Percentiles rank a stretch among this genome's conserved stretches.
phyloP scores from a whole-genome alignment of 2,797 vertebrate species.

The Aeoliscus strigatus region DNA sequence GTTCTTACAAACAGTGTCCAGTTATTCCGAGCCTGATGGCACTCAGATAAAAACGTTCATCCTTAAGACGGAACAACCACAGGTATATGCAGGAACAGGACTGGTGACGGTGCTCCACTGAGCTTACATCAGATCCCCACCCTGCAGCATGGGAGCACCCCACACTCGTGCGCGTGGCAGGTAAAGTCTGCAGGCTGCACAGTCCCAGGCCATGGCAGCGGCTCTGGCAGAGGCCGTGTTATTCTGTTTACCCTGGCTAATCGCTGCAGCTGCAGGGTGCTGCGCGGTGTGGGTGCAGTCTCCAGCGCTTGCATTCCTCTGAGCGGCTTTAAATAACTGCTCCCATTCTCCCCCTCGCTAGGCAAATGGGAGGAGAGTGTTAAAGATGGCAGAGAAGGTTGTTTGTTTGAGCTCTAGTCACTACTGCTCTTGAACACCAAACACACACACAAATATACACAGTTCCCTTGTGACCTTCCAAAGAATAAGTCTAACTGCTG shows the following conservation, averaged over 20 bases:
- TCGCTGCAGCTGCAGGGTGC: conserved; percentile 58
- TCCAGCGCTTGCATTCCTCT: conserved; percentile 62
- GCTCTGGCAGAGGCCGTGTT: conserved; percentile 48
- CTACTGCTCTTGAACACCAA: conserved; percentile 35
- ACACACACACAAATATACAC: conserved; percentile 37
- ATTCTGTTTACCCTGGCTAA: conserved; percentile 67
- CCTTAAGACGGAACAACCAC: no score
- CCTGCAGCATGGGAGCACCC: conserved; percentile 24
- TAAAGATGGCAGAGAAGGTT: conserved; percentile 68
- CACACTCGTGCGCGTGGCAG: conserved; percentile 21
- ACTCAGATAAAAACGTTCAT: no score
- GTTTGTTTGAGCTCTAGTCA: conserved; percentile 65
- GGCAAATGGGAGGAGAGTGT: conserved; percentile 68
- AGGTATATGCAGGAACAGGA: conserved; percentile 46
- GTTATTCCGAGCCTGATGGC: no score
- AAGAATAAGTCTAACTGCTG: conserved; percentile 54
- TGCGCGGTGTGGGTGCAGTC: conserved; percentile 44
- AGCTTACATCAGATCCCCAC: conserved; percentile 61
- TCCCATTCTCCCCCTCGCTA: conserved; percentile 44
- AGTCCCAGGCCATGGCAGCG: conserved; percentile 18
- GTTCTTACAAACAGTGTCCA: no score
- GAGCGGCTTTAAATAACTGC: conserved; percentile 72
- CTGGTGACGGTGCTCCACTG: conserved; percentile 52
- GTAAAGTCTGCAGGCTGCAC: conserved; percentile 21
- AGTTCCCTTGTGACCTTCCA: conserved; percentile 37